Percentiles rank a stretch among this genome's conserved stretches.
These are phyloP conservation scores for Sebastolobus alascanus DNA, from an alignment of 2,797 vertebrate genomes.

Conservation along the genomic window DNA sequence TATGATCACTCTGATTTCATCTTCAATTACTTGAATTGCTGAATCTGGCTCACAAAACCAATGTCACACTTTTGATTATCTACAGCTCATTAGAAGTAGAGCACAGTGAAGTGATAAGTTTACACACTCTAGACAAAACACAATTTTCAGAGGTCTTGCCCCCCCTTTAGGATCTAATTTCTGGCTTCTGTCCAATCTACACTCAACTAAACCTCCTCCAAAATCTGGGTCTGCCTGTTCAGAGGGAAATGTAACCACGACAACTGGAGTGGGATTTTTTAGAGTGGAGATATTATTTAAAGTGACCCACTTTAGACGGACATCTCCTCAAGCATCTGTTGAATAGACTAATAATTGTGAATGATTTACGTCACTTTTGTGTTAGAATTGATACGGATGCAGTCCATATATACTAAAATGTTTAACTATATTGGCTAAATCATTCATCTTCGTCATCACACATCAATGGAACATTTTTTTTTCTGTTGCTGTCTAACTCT, in stretches of 20 bases:
- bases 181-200: constrained; percentile 39
- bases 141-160: constrained; percentile 24
- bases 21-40: constrained; percentile 42
- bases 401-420: background rate
- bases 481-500: background rate
- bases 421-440: background rate
- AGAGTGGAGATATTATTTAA: constrained; percentile 40
- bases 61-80: constrained; percentile 20
- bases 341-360: constrained; percentile 10
- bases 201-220: constrained; percentile 16
- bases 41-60: constrained; percentile 40
- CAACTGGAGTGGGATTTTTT: constrained; percentile 17
- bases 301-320: constrained; percentile 37
- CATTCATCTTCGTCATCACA: background rate
- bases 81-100: constrained; percentile 38
- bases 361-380: constrained; percentile 4
- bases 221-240: constrained; percentile 18
- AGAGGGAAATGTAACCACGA: constrained; percentile 25
- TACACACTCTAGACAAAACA: constrained; percentile 29
- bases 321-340: constrained; percentile 15
- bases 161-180: constrained; percentile 37
- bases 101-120: constrained; percentile 23
- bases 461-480: background rate
- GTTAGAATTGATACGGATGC: background rate
- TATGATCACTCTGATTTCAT: constrained; percentile 14